Evolutionary conservation across 2,888 invertebrate species (phyloP), one percentile per base, ranked within the genome.

Genomic region (Cyclophora albipunctata): DNA sequence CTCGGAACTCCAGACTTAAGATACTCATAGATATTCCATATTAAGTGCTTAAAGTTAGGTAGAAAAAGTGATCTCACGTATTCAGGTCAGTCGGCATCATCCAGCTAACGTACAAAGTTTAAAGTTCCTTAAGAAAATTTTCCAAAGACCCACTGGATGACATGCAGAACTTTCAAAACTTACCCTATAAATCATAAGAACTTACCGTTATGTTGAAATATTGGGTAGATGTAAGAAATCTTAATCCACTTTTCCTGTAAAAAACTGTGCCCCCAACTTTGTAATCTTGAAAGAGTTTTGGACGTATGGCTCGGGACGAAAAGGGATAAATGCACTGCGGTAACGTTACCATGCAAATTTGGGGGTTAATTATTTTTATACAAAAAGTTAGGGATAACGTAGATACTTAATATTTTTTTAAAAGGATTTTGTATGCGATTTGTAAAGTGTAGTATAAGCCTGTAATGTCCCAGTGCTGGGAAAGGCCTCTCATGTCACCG

Each of bases 191-290:
- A 85, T 86, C 85, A 86, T 81, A 75, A 69, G 72, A 79, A 78
- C 75, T 73, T 71, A 77, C 69, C 74, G 72, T 79, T 70, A 81
- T 79, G 74, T 66, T 80, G 78, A 81, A 81, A 82, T 85, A 83
- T 82, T 78, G 75, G 70, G 75, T 78, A 75, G 75, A 75, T 75
- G 78, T 79, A 77, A 74, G 70, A 82, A 78, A 80, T 81, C 81
- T 84, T 85, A 86, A 86, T 86, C 84, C 79, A 81, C 76, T 84
- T 84, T 81, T 75, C 75, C 71, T 79, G 77, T 81, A 81, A 81
- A 20, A 81, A 83, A 79, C 70, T 70, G 61, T 57, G 62, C 60
- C 64, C 67, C 66, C 66, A 81, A 84, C 73, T 84, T 83, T 73
- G 69, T 71, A 78, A 80, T 79, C 73, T 77, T 62, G 63, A 72